Base-by-base conservation (phyloP, 2,797 vertebrate genomes). In the Bradypodion ventrale region DNA sequence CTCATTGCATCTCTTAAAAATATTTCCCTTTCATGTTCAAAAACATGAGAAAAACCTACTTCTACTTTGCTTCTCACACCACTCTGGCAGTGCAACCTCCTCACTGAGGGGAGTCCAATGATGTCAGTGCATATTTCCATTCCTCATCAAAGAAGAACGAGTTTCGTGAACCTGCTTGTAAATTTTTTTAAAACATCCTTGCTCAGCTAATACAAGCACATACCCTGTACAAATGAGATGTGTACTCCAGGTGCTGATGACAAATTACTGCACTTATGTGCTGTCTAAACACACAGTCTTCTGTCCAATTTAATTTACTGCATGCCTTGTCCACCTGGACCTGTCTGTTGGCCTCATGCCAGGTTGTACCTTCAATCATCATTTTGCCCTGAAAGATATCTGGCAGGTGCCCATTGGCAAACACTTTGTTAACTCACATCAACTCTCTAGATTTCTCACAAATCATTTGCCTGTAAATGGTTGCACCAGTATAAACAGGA, bases 341-440 rank as follows among this genome's bases (percentile, higher is more conserved):
- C 37, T 85, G 62, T 29, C 78, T 37, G 29, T 44, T 85, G 68
- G 56, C n/a, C 56, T 19, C 70, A 52, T 79, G 83, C 62, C 69
- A 79, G 21, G 21, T 1, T 1, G 12, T 79, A 32, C 60, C 29
- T 78, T 70, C 75, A 44, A 7, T 42, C 46, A 85, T 56, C 60
- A 80, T 66, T 63, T 42, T 79, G 56, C 69, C 35, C 29, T 46
- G 52, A 46, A n/a, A 83, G 78, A 70, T 82, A 65, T 19, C 75
- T 84, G 76, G 70, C 68, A 74, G 68, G 42, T 32, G 52, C 72
- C 75, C 56, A 49, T 56, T 27, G 21, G 69, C 56, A 23, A 80
- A 44, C 62, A 75, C 29, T 52, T 85, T 13, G 1, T 80, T 80
- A 85, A 85, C 78, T 75, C 62, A 66, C 80, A n/a, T 85, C 46